A percentile compares a stretch with the other conserved stretches of the same genome.
These are phyloP conservation scores for Paracyprichromis sp. DNA, from an alignment of 2,113 vertebrate species.

Conservation along the genomic window DNA sequence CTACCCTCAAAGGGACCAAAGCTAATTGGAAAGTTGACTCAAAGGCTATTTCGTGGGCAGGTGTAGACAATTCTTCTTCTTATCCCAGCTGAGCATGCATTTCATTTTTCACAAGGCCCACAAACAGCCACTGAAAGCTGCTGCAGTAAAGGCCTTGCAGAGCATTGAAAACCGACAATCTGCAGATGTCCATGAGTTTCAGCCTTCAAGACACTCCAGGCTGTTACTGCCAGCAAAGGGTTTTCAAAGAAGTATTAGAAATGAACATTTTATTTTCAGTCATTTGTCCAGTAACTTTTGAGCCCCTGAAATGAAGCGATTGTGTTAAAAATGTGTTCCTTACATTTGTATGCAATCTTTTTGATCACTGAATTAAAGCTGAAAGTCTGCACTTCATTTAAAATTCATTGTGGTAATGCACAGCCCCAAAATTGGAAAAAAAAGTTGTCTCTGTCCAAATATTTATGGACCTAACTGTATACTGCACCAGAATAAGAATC, in stretches of 20 bases:
- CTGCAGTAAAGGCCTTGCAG: background rate
- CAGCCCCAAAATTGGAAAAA: background rate
- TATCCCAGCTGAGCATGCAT: background rate
- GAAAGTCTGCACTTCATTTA: background rate
- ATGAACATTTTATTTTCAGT: background rate
- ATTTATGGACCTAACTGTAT: background rate
- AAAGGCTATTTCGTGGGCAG: background rate
- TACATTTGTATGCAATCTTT: background rate
- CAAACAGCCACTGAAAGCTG: background rate
- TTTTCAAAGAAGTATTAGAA: background rate
- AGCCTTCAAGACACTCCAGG: background rate
- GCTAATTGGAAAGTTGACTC: background rate
- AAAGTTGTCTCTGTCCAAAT: background rate
- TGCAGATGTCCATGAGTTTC: background rate
- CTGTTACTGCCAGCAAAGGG: background rate
- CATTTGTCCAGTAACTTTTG: background rate
- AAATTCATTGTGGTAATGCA: background rate
- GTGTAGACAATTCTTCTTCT: background rate
- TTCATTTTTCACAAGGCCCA: background rate
- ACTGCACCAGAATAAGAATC: background rate
- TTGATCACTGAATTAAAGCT: background rate
- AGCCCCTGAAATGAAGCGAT: background rate
- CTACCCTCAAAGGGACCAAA: background rate
- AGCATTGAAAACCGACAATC: background rate
- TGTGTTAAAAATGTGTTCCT: background rate